A percentile compares a stretch with the other conserved stretches of the same genome.
phyloP scores from a whole-genome alignment of 2,113 vertebrate species.

The Solenodon paradoxus region DNA sequence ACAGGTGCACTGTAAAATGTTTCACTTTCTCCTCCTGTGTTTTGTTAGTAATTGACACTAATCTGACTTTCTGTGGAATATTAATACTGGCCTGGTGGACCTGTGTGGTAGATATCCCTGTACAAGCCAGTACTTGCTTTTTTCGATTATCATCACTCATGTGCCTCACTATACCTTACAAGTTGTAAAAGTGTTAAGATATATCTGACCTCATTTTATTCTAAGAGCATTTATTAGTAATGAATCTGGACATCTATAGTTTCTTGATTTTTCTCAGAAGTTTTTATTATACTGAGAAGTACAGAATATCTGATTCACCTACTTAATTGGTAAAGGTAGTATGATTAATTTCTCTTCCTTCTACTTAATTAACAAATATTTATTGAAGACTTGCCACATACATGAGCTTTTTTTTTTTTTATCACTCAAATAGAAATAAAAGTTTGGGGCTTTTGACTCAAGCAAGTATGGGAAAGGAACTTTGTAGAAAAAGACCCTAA shows the following conservation, averaged over 20 bases:
- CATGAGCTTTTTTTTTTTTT: not conserved
- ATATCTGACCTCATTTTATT: not conserved
- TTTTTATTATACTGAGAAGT: not conserved
- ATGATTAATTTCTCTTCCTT: not conserved
- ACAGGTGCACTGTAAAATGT: not conserved
- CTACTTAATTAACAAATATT: not conserved
- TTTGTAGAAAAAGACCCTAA: not conserved
- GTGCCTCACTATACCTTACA: not conserved
- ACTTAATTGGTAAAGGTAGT: not conserved
- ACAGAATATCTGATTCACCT: not conserved
- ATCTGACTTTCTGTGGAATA: not conserved
- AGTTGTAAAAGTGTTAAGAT: constrained; percentile 8
- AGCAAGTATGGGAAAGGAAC: not conserved
- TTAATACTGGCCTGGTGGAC: not conserved
- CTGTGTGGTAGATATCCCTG: not conserved
- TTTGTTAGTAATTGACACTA: not conserved
- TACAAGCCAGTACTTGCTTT: not conserved
- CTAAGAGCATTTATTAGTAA: not conserved
- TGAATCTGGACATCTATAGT: not conserved
- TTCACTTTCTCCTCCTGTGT: not conserved
- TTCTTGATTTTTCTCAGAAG: not conserved
- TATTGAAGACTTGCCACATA: not conserved
- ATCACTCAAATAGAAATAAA: not conserved
- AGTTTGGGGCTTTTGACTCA: not conserved
- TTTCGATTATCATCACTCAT: not conserved